A percentile compares a stretch with the other conserved stretches of the same genome.
Conservation (phyloP, 2,888 invertebrate genomes). For the Alentia gelatinosa region DNA sequence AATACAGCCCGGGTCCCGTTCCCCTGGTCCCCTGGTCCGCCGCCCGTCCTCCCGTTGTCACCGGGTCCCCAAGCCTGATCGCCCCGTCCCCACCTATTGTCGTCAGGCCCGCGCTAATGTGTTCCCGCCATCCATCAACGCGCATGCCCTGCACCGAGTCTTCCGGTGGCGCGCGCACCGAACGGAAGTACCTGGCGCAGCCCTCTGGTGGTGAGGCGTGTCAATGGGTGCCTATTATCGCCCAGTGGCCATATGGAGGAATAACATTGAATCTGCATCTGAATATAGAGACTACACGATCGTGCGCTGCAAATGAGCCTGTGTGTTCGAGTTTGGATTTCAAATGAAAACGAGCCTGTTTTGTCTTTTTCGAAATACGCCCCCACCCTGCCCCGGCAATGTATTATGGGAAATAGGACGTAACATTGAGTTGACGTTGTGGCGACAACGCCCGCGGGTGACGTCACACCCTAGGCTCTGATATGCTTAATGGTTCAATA, state of each 20-base stretch:
- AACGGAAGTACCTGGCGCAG: background rate
- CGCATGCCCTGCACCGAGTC: background rate
- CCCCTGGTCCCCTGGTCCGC: background rate
- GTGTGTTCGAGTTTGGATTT: background rate
- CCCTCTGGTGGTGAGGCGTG: background rate
- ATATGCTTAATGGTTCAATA: no score
- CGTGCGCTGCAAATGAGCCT: background rate
- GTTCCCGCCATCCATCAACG: background rate
- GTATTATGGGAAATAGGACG: no score
- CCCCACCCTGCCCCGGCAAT: no score
- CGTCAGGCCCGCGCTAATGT: background rate
- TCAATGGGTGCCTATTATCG: constrained; percentile 2
- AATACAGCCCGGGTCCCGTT: background rate
- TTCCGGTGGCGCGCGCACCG: background rate
- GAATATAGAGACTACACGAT: background rate
- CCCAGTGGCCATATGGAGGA: background rate
- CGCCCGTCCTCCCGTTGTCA: background rate
- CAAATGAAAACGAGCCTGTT: background rate
- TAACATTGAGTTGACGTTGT: no score
- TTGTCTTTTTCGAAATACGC: no score
- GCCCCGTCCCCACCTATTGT: background rate
- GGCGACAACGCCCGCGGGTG: no score
- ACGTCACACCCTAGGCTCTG: no score
- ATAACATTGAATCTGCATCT: background rate
- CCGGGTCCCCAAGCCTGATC: background rate